Conservation (phyloP, 2,113 vertebrate species). For the Chionis minor region DNA sequence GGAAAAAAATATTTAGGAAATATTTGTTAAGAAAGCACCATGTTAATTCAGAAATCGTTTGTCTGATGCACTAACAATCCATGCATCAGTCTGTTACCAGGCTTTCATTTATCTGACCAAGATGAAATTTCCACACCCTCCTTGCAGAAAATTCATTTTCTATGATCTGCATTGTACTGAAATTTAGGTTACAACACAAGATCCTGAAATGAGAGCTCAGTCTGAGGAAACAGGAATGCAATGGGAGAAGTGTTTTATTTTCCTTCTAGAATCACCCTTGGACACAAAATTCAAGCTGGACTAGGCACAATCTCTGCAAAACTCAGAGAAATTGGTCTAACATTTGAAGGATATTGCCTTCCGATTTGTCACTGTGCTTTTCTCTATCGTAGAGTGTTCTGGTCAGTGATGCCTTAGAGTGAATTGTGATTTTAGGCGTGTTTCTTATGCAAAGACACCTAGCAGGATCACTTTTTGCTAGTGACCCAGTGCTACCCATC, state of each 20-base stretch:
- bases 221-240: neutral
- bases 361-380: neutral
- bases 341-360: neutral
- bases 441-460: neutral
- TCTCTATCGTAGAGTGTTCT: neutral
- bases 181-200: neutral
- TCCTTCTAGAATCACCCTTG: neutral
- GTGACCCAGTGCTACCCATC: neutral
- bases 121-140: neutral
- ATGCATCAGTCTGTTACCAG: neutral
- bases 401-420: neutral
- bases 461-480: neutral
- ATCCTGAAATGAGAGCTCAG: neutral
- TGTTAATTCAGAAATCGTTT: neutral
- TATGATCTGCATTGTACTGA: neutral
- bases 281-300: neutral
- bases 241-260: neutral
- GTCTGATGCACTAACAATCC: neutral
- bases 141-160: neutral
- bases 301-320: neutral
- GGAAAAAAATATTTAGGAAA: neutral
- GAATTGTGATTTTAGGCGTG: neutral
- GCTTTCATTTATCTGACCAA: neutral
- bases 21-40: neutral
- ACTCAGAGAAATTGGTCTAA: neutral